A percentile compares a stretch with the other conserved stretches of the same genome.
Evolutionary conservation across 2,113 vertebrate genomes (phyloP).

Genomic region (Echinops telfairi): DNA sequence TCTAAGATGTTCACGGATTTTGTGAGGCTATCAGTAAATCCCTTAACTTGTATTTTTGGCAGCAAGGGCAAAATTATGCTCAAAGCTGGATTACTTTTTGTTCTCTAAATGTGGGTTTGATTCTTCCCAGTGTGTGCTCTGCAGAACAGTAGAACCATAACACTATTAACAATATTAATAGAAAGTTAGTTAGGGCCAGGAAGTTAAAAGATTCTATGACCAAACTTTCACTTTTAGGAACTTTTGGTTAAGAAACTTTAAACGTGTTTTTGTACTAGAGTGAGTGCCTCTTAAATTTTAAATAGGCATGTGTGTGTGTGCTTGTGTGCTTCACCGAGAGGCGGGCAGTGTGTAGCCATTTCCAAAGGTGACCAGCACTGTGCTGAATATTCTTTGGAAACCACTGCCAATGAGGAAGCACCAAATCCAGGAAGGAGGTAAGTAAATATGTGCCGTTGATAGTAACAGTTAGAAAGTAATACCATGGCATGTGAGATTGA

Average conservation of each 20-base stretch:
- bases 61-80: neutral
- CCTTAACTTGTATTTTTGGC: neutral
- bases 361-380: neutral
- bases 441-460: constrained; percentile 4
- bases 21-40: neutral
- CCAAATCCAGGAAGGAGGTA: neutral
- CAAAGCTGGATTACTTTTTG: neutral
- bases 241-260: neutral
- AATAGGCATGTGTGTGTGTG: neutral
- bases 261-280: neutral
- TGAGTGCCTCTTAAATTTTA: neutral
- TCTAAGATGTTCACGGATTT: neutral
- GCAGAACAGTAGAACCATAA: neutral
- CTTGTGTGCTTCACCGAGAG: neutral
- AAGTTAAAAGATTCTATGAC: neutral
- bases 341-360: neutral
- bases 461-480: neutral
- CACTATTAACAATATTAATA: neutral
- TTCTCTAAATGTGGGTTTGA: neutral
- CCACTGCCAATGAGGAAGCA: neutral
- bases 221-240: neutral
- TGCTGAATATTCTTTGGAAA: neutral
- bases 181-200: neutral
- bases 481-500: neutral
- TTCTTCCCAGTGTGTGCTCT: neutral